Evolutionary conservation across 2,113 vertebrate species (phyloP).

Genomic region (Natator depressus): DNA sequence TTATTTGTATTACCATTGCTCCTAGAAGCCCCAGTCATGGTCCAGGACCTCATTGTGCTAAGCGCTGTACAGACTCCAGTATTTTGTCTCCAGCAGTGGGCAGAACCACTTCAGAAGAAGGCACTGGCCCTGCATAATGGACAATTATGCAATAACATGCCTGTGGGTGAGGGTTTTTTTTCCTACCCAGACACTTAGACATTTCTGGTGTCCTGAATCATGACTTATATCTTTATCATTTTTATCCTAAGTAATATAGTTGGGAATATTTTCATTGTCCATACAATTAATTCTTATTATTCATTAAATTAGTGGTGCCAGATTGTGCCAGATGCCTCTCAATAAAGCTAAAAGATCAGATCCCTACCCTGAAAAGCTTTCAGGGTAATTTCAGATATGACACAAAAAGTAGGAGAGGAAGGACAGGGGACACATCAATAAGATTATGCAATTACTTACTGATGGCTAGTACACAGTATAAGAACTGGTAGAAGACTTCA

Average conservation of each 20-base stretch:
- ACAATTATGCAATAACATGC: fast-evolving
- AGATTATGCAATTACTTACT: background rate
- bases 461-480: background rate
- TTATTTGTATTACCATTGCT: background rate
- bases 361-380: background rate
- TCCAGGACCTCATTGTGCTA: background rate
- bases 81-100: background rate
- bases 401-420: background rate
- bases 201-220: background rate
- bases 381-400: background rate
- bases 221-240: background rate
- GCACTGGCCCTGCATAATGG: fast-evolving
- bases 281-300: background rate
- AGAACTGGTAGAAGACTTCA: background rate
- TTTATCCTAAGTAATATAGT: background rate
- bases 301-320: background rate
- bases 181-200: background rate
- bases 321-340: background rate
- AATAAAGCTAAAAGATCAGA: background rate
- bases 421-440: background rate
- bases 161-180: background rate
- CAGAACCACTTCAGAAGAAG: background rate
- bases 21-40: background rate
- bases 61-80: background rate
- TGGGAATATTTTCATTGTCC: background rate